Percentiles rank a stretch among this genome's conserved stretches.
phyloP scores from a whole-genome alignment of 2,113 vertebrate genomes.

The Salvelinus namaycush region DNA sequence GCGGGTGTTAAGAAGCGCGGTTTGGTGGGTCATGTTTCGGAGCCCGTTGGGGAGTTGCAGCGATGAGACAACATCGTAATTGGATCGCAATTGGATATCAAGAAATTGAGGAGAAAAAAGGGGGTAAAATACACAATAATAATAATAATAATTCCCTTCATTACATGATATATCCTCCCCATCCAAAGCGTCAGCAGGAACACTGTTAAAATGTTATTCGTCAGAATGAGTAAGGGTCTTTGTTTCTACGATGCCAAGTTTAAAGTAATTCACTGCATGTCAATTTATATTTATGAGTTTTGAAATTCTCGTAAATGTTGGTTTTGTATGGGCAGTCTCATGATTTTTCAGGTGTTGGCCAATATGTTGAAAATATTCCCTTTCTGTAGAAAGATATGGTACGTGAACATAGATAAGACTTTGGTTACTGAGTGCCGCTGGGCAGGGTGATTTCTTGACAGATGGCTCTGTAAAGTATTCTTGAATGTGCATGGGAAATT shows the following conservation, averaged over 20 bases:
- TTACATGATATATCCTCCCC: not conserved
- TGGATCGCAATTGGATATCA: too few species aligned
- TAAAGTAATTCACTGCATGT: not conserved
- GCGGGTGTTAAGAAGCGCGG: too few species aligned
- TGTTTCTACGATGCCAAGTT: not conserved
- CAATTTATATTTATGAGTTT: slow-evolving; percentile 16
- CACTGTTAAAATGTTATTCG: slow-evolving; percentile 6
- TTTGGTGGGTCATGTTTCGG: too few species aligned
- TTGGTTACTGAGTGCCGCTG: not conserved
- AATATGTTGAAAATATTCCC: slow-evolving; percentile 30
- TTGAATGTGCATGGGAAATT: slow-evolving; percentile 20
- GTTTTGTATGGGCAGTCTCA: slow-evolving; percentile 24
- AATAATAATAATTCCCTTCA: too few species aligned
- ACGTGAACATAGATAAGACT: not conserved
- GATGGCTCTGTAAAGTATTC: slow-evolving; percentile 29
- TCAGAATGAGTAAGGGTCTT: not conserved
- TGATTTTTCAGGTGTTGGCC: slow-evolving; percentile 35
- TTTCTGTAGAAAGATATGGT: slow-evolving; percentile 13
- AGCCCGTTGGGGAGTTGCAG: too few species aligned
- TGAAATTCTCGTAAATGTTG: slow-evolving; percentile 10
- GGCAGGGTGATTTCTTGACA: slow-evolving; percentile 24
- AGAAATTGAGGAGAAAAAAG: too few species aligned
- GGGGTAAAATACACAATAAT: too few species aligned
- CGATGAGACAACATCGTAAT: too few species aligned
- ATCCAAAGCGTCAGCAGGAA: slow-evolving; percentile 6